Base-by-base conservation (phyloP, 1,140 invertebrate genomes). In the Scaptomyza graminum region DNA sequence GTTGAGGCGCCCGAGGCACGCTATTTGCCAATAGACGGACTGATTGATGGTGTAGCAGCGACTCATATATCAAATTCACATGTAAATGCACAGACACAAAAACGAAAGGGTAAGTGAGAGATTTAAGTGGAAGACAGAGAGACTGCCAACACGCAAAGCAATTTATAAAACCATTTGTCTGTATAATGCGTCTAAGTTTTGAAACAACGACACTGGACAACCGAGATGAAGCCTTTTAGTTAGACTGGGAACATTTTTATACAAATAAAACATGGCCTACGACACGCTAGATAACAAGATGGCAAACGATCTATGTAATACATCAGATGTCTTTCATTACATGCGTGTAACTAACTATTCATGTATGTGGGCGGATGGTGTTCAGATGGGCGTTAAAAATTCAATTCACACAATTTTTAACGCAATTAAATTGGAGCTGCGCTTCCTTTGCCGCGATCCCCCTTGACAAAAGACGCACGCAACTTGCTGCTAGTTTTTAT, bases 371-470 rank as follows among this genome's bases (percentile, higher is more conserved):
- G 12, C 18, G 43, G 11, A 41, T 13, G 62, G 22, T 71, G 67
- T 44, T 50, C 73, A 67, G 63, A 63, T 50, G 73, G 74, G 82
- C 67, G 82, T 85, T 87, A 74, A 87, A 87, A 85, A 87, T 85
- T 85, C 82, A 87, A 85, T 85, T 85, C 87, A 85, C 82, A 85
- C 81, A 81, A 85, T 85, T 84, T 85, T 79, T 59, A 85, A 80
- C 81, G 66, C 82, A 85, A 85, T 85, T 87, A 78, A 85, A 81
- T 75, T 81, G 73, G 62, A 71, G 63, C 59, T 62, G 47, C 43
- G 41, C 16, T 49, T 6, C 28, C 8, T 13, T n/a, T 28, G 52
- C 5, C 12, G 37, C 43, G 34, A 12, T 5, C 8, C 5, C 8
- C 11, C 34, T 52, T 41, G 31, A 12, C 37, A 37, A 51, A 37